These are phyloP conservation scores for Ophion slaviceki DNA, from an alignment of 2,888 invertebrate genomes.

Conservation along the genomic window DNA sequence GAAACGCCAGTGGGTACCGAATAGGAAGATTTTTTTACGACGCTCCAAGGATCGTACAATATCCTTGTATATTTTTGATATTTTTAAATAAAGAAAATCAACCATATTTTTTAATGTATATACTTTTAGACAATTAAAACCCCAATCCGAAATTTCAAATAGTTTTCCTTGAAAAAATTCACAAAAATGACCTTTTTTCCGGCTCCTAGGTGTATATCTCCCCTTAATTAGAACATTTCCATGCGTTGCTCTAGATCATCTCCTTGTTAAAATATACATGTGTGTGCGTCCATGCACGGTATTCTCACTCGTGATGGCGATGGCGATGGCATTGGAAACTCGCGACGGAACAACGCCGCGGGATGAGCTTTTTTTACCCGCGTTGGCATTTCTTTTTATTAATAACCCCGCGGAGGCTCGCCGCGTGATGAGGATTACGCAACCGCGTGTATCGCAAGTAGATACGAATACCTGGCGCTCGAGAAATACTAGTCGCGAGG, in stretches of 20 bases:
- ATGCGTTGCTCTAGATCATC: neutral
- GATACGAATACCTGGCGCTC: slow-evolving; percentile 36
- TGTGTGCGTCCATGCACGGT: too few species aligned
- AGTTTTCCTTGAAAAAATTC: neutral
- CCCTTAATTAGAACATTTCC: neutral
- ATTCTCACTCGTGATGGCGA: neutral
- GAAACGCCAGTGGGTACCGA: too few species aligned
- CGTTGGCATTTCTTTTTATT: slow-evolving; percentile 37
- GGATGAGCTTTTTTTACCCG: slow-evolving; percentile 17
- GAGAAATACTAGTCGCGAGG: neutral
- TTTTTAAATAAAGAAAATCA: too few species aligned
- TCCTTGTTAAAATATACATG: neutral
- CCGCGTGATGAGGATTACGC: slow-evolving; percentile 55
- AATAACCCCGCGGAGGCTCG: slow-evolving; percentile 59
- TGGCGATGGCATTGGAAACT: neutral
- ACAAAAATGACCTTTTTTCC: neutral
- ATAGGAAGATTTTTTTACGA: too few species aligned
- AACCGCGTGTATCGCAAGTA: slow-evolving; percentile 25
- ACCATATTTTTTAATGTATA: too few species aligned
- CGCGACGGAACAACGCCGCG: neutral
- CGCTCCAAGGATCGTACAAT: too few species aligned
- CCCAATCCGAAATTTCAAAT: too few species aligned
- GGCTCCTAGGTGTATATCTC: neutral
- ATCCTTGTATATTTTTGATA: too few species aligned
- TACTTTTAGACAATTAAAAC: too few species aligned